Base-by-base conservation (phyloP, 2,888 invertebrate species). In the Spilosoma lubricipeda region DNA sequence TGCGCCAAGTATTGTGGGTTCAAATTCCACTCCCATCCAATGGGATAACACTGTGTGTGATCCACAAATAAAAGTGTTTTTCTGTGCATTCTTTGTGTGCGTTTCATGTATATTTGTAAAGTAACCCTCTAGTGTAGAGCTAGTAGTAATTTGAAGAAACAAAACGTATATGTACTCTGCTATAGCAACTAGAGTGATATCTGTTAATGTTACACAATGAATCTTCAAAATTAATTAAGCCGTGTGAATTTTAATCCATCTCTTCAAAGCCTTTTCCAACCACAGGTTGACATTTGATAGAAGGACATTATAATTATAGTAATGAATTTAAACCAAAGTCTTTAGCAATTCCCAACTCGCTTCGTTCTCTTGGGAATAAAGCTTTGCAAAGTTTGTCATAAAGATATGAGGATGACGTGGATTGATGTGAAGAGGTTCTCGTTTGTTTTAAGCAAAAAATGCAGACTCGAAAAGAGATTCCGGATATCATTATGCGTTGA, bases 391-490 rank as follows among this genome's bases (percentile, higher is more conserved):
- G 73, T 74, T 74, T 74, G 13, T 59, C 39, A 73, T 70, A 66
- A 66, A 74, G 73, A 74, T 74, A 74, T 74, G 73, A 70, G 70
- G 42, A 45, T 74, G 73, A 74, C 70, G 42, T 59, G 56, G 70
- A 74, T 74, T 74, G 73, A 74, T 73, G 73, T 23, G 73, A 56
- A 15, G 39, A 69, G 65, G n/a, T 69, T 52, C 42, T 70, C 70
- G 65, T 39, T 56, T 70, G 65, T 52, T 56, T 70, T 65, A 70
- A 70, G 65, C 70, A 73, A 73, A 73, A 73, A 73, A 70, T 74
- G 48, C 30, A 39, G 59, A 42, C 66, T 42, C 30, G 67, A 77
- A 76, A 77, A 77, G 75, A 77, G 73, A 69, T 73, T 75, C 73
- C 39, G 42, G 76, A 73, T 73, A 74, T 71, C 27, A 73, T 72